Evolutionary conservation across 2,888 invertebrate species (phyloP).

Genomic region (Apocheima hispidaria): DNA sequence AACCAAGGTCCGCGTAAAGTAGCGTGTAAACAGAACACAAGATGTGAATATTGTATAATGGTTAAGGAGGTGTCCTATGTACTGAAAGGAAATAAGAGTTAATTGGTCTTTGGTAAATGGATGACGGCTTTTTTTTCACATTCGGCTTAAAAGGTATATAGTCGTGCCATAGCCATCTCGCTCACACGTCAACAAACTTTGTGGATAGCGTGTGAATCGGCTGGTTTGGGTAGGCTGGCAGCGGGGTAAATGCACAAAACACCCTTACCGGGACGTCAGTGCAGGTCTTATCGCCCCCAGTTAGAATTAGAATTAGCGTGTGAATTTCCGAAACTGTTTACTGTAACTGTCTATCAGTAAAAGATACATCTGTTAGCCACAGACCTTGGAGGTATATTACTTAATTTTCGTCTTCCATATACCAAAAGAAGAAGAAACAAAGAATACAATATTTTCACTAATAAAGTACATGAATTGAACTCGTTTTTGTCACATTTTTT

Average conservation of each 20-base stretch:
- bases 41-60: conserved; percentile 62
- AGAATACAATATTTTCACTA: conserved; percentile 41
- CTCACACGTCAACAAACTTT: too few relatives aligned
- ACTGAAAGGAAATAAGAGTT: conserved; percentile 63
- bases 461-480: conserved; percentile 33
- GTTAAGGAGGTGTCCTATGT: conserved; percentile 51
- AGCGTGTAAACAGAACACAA: conserved; percentile 67
- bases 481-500: conserved; percentile 21
- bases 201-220: too few relatives aligned
- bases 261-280: too few relatives aligned
- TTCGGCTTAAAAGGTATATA: too few relatives aligned
- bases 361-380: not conserved
- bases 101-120: conserved; percentile 49
- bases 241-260: too few relatives aligned
- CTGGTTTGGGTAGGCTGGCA: too few relatives aligned
- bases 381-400: too few relatives aligned
- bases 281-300: too few relatives aligned
- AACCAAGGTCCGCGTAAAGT: conserved; percentile 66
- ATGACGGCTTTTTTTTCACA: conserved; percentile 11
- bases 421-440: conserved; percentile 52
- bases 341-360: too few relatives aligned
- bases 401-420: conserved; percentile 49
- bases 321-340: too few relatives aligned
- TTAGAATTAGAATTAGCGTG: too few relatives aligned
- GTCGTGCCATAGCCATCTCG: too few relatives aligned